Evolutionary conservation across 1,140 invertebrate genomes (phyloP).

Genomic region (Apocrypta bakeri): DNA sequence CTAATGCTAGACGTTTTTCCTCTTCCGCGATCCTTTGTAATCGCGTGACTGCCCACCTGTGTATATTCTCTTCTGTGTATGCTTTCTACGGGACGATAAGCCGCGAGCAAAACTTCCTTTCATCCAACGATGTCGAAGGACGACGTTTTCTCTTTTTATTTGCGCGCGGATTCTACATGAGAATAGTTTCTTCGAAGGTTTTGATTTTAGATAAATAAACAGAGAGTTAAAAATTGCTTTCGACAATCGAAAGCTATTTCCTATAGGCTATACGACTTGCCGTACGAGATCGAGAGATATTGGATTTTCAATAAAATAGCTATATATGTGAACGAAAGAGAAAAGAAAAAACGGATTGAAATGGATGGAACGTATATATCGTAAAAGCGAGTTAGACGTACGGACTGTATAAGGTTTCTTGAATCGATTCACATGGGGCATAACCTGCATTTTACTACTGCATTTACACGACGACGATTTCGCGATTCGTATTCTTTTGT

Average conservation of each 20-base stretch:
- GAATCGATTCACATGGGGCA: too few relatives aligned
- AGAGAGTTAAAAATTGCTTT: neutral
- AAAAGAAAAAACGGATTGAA: neutral
- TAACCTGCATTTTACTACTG: neutral
- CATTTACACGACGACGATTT: neutral
- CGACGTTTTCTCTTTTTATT: slow-evolving; percentile 15
- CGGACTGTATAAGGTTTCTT: too few relatives aligned
- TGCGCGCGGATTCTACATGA: neutral
- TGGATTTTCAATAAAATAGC: neutral
- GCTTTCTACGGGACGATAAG: neutral
- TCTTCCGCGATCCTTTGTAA: slow-evolving; percentile 31
- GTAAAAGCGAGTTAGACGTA: neutral
- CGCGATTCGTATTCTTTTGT: too few relatives aligned
- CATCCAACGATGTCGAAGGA: slow-evolving; percentile 3
- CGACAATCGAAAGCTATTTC: neutral
- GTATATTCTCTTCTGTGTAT: neutral
- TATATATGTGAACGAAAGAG: neutral
- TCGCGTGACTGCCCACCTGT: slow-evolving; percentile 3
- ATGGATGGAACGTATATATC: neutral
- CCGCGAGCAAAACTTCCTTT: neutral
- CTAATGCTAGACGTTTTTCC: neutral
- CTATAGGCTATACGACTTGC: neutral
- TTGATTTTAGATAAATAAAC: neutral
- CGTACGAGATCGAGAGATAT: neutral
- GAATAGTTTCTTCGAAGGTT: neutral